phyloP scores from a whole-genome alignment of 92 coral and sea anemone species.

The Palythoa grandis region DNA sequence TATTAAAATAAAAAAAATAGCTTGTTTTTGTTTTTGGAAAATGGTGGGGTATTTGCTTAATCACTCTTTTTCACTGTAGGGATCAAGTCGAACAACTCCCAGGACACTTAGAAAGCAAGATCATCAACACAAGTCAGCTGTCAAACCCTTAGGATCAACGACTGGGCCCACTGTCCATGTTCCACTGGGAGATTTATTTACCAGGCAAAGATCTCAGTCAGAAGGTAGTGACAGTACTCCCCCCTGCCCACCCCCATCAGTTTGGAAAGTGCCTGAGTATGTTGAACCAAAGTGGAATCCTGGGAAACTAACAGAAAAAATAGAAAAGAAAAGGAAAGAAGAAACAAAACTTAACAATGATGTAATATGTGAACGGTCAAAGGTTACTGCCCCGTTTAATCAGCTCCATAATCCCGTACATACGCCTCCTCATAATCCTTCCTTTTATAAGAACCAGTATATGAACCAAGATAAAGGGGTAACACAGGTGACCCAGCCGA shows the following conservation, averaged over 20 bases:
- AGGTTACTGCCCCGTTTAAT: constrained; percentile 90
- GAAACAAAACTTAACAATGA: constrained; percentile 86
- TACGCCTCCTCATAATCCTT: constrained; percentile 53
- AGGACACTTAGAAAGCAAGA: constrained; percentile 69
- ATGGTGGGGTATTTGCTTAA: background rate
- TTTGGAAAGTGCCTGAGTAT: constrained; percentile 99
- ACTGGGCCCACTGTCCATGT: constrained; percentile 49
- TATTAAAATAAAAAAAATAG: too few relatives aligned
- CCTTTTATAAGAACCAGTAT: constrained; percentile 85
- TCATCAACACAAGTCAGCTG: constrained; percentile 55
- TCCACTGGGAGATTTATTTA: constrained; percentile 29
- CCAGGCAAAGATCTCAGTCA: constrained; percentile 77
- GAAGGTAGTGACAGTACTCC: constrained; percentile 84
- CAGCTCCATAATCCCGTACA: constrained; percentile 93
- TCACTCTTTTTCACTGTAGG: constrained; percentile 18
- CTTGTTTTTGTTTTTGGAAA: too few relatives aligned
- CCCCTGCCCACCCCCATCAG: constrained; percentile 99
- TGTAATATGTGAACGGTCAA: constrained; percentile 80
- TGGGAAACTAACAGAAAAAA: constrained; percentile 69
- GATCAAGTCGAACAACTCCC: constrained; percentile 46
- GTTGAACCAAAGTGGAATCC: constrained; percentile 99
- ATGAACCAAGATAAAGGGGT: constrained; percentile 81
- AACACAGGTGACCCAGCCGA: constrained; percentile 41
- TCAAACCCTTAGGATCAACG: constrained; percentile 59
- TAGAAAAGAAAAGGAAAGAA: constrained; percentile 52